Percentiles rank a stretch among this genome's conserved stretches.
These are phyloP conservation scores for Psilopogon haemacephalus DNA, from an alignment of 2,113 vertebrate species.

Conservation along the genomic window DNA sequence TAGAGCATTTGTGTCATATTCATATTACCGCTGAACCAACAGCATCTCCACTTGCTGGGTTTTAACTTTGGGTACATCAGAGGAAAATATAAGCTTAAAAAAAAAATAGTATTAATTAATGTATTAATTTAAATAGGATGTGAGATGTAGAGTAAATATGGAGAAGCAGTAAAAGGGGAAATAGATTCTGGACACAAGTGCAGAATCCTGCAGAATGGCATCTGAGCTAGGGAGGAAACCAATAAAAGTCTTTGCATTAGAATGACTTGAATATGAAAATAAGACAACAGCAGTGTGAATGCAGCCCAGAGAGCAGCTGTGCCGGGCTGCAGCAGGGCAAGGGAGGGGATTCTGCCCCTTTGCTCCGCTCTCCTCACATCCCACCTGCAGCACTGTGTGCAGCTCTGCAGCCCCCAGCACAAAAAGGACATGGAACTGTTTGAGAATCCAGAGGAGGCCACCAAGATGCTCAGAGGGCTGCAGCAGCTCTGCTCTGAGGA, in stretches of 20 bases:
- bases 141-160: not conserved
- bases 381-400: too few relatives aligned
- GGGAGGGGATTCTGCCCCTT: too few relatives aligned
- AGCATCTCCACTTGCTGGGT: not conserved
- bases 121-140: not conserved
- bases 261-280: not conserved
- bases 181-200: not conserved
- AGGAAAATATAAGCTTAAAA: not conserved
- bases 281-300: too few relatives aligned
- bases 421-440: too few relatives aligned
- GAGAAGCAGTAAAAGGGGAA: not conserved
- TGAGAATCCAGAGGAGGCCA: too few relatives aligned
- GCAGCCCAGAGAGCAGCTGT: too few relatives aligned
- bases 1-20: not conserved
- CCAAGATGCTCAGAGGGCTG: too few relatives aligned
- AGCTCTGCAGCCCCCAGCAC: too few relatives aligned
- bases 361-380: too few relatives aligned
- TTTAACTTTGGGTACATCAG: not conserved
- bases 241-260: not conserved
- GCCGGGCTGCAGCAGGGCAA: too few relatives aligned
- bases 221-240: rapidly evolving
- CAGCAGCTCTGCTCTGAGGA: too few relatives aligned
- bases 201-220: not conserved
- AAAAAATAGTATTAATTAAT: not conserved
- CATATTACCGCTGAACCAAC: not conserved